phyloP scores from a whole-genome alignment of 2,113 vertebrate genomes.

The Tenrec ecaudatus region DNA sequence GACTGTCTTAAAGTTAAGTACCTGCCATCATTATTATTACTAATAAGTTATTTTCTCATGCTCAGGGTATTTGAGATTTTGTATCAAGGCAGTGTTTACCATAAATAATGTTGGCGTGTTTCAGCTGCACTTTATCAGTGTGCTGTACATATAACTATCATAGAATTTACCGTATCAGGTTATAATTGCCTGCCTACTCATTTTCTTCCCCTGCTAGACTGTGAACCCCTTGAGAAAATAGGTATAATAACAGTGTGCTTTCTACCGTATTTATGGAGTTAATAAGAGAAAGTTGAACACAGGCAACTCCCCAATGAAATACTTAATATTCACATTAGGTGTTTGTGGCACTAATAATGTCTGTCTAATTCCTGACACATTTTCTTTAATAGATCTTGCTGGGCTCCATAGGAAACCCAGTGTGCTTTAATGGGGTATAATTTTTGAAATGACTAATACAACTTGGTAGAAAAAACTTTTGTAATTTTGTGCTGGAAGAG shows the following conservation, averaged over 20 bases:
- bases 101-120: neutral
- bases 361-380: constrained; percentile 56
- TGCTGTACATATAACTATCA: neutral
- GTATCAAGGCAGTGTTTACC: neutral
- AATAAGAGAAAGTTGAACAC: constrained; percentile 53
- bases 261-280: constrained; percentile 41
- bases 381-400: constrained; percentile 64
- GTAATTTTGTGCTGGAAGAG: constrained; percentile 34
- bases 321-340: constrained; percentile 60
- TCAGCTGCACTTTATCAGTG: neutral
- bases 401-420: constrained; percentile 35
- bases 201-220: constrained; percentile 34
- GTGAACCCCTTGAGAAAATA: constrained; percentile 40
- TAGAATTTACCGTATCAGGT: constrained; percentile 16
- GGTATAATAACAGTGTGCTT: constrained; percentile 27
- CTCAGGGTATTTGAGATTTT: constrained; percentile 45
- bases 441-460: constrained; percentile 72
- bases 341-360: constrained; percentile 71
- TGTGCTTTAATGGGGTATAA: constrained; percentile 69
- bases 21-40: constrained; percentile 12
- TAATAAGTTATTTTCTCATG: constrained; percentile 32
- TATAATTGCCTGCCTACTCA: constrained; percentile 32
- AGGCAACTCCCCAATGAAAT: constrained; percentile 59
- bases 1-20: constrained; percentile 32
- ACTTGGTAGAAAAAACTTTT: constrained; percentile 43